Percentiles rank a stretch among this genome's conserved stretches.
phyloP scores from a whole-genome alignment of 2,888 invertebrate species.

The Andricus curvator region DNA sequence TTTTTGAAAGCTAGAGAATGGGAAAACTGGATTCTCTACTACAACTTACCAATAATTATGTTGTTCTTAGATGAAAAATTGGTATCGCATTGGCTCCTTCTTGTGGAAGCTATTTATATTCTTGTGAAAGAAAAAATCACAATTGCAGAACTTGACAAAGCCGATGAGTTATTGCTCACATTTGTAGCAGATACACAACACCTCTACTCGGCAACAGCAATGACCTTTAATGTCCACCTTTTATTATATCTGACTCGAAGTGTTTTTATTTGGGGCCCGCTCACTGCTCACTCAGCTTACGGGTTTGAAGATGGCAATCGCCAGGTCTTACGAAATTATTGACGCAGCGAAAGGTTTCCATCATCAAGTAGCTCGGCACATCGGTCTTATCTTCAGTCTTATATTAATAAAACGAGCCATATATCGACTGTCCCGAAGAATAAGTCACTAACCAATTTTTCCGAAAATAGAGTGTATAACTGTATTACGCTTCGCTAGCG shows the following conservation, averaged over 20 bases:
- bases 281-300: slow-evolving; percentile 29
- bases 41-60: not conserved
- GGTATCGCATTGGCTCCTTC: not conserved
- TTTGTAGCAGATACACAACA: not conserved
- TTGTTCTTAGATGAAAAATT: not conserved
- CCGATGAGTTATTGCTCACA: not conserved
- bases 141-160: not conserved
- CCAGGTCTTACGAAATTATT: slow-evolving; percentile 41
- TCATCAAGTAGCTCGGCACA: too few species aligned
- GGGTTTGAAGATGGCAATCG: slow-evolving; percentile 45
- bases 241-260: slow-evolving; percentile 34
- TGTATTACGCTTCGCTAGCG: too few species aligned
- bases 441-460: too few species aligned
- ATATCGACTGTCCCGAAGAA: too few species aligned
- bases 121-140: not conserved
- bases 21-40: not conserved
- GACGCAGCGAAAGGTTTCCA: slow-evolving; percentile 10
- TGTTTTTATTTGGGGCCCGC: slow-evolving; percentile 43
- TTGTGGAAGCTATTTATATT: slow-evolving; percentile 13
- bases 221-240: slow-evolving; percentile 44
- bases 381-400: too few species aligned
- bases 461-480: too few species aligned
- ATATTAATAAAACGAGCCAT: too few species aligned
- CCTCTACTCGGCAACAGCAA: slow-evolving; percentile 25
- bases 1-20: slow-evolving; percentile 6